Base-by-base conservation (phyloP, 2,888 invertebrate genomes). In the Agrotis segetum region DNA sequence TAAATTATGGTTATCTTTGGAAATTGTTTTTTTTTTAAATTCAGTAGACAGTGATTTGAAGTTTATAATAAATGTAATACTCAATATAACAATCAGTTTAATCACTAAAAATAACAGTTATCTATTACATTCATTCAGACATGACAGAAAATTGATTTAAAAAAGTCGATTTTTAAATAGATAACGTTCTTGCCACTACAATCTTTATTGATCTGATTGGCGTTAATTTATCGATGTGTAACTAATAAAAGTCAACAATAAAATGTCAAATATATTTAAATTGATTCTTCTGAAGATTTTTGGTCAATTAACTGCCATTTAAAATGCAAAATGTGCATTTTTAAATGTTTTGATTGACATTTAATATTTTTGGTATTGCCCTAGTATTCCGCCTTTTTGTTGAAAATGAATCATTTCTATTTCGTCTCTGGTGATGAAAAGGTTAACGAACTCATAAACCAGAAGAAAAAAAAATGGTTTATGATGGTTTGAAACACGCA, bases 201-300 rank as follows among this genome's bases (percentile, higher is more conserved):
- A 79, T 60, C 16, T 65, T 76, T 70, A 59, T 70, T 50, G 52
- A 59, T 70, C 56, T 71, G 60, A 65, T 74, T 71, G 64, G 44
- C 46, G 61, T 61, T 69, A 81, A 77, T 81, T 77, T 72, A 81
- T 81, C 64, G 77, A 79, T 58, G 17, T 56, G 24, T 61, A 70
- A 7, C 60, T 81, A 77, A 61, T 80, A 80, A 81, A 77, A 62
- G 71, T 79, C 81, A 67, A 67, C 40, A 76, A 62, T 81, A 81
- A 77, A 81, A 72, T 72, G 49, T 72, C 53, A 61, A 77, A 79
- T 64, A 64, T 63, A 72, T 70, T 69, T 61, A 63, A 76, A 81
- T 81, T 71, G 64, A 61, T 66, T 81, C 52, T 67, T 62, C 50
- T 52, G 53, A 69, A 55, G 62, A 63, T 75, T 64, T 77, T 78